These are phyloP conservation scores for Orthochromis indermauri DNA, from an alignment of 2,113 vertebrate genomes.

Conservation along the genomic window DNA sequence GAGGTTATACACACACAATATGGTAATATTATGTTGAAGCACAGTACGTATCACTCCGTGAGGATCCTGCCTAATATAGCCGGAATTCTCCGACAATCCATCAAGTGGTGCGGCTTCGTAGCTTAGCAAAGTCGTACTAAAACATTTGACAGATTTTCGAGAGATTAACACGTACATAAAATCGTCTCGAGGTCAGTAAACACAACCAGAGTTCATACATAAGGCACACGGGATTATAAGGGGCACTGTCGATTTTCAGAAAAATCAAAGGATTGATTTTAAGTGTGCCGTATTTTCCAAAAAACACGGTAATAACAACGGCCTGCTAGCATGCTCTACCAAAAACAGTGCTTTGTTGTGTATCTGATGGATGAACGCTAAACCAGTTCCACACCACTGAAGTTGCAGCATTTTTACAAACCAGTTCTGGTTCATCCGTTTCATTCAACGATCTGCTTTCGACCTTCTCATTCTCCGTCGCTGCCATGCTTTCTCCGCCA, in stretches of 20 bases:
- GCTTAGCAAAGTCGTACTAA: too few species aligned
- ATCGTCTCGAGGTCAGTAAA: accelerated
- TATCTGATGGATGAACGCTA: accelerated
- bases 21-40: too few species aligned
- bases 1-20: too few species aligned
- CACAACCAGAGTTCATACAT: background rate
- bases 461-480: accelerated
- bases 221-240: background rate
- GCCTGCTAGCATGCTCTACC: accelerated
- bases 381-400: background rate
- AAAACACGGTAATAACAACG: accelerated
- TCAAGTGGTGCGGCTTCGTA: accelerated
- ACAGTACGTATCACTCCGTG: too few species aligned
- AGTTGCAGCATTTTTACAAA: accelerated
- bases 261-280: background rate
- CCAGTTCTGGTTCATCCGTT: accelerated
- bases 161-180: too few species aligned
- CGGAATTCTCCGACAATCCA: too few species aligned
- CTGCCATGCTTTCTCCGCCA: accelerated
- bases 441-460: accelerated
- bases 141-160: too few species aligned
- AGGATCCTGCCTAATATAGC: accelerated
- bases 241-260: accelerated
- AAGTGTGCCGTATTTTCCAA: background rate
- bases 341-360: background rate